Evolutionary conservation across 2,888 invertebrate species (phyloP), one percentile per base, ranked within the genome.

Genomic region (Amaurobius ferox): DNA sequence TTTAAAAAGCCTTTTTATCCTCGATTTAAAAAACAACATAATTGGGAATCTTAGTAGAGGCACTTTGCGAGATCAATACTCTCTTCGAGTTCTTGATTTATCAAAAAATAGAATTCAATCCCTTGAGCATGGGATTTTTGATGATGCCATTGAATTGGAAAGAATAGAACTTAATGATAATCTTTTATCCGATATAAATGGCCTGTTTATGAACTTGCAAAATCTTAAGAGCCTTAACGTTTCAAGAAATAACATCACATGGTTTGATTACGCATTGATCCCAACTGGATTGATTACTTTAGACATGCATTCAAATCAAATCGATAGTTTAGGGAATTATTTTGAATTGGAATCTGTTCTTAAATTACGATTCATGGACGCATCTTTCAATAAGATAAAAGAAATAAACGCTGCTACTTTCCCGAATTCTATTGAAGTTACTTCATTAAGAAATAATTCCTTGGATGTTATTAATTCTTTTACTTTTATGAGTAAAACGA

Each of bases 381-480:
- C 95, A 16, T 96, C 97, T 91, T 96, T 96, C 91, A 98, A 98
- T 93, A 95, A 95, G 92, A 93, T 97, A 90, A 94, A 94, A 83
- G 94, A 94, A 92, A 94, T 97, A 90, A 95, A 95, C 87, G 94
- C 95, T 23, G 93, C 93, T 88, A 94, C 95, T 44, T 94, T 97
- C 89, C 97, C 97, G 40, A 95, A 95, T 91, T 95, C 95, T 90
- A 94, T 97, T 76, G 96, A 97, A 92, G 92, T 96, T 90, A 93
- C 97, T 90, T 96, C 96, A 92, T 95, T 97, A 90, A 96, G 97
- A 92, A 96, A 97, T 92, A 97, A 97, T 93, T 93, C 95, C 90
- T 96, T 97, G 91, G 94, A 94, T 89, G 93, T 93, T 90, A 95
- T 97, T 88, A 97, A 96, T 91, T 95, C 96, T 71, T 96, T 97